phyloP scores from a whole-genome alignment of 2,113 vertebrate genomes.

The Mola mola region DNA sequence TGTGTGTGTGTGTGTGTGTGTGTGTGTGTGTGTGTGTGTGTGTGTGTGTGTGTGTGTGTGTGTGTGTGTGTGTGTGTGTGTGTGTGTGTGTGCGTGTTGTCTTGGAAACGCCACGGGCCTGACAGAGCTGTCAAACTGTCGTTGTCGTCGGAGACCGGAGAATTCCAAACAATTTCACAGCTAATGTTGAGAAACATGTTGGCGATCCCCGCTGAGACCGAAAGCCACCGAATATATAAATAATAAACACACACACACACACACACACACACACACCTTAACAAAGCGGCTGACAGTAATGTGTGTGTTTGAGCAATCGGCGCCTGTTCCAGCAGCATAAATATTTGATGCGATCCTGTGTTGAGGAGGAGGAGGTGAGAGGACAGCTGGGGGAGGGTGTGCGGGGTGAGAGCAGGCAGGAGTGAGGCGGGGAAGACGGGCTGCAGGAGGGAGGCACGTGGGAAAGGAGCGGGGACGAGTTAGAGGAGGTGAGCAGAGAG shows the following conservation, averaged over 20 bases:
- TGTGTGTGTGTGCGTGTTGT: slow-evolving; percentile 31
- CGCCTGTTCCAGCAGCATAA: slow-evolving; percentile 57
- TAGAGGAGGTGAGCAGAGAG: too few relatives aligned
- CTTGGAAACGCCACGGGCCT: slow-evolving; percentile 47
- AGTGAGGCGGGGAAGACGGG: background rate
- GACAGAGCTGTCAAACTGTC: slow-evolving; percentile 74
- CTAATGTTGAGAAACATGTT: slow-evolving; percentile 74
- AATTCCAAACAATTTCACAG: slow-evolving; percentile 74
- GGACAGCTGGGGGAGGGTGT: slow-evolving; percentile 5
- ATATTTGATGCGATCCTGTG: slow-evolving; percentile 67
- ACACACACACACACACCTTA: slow-evolving; percentile 47
- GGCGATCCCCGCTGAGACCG: slow-evolving; percentile 63
- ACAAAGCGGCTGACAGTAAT: slow-evolving; percentile 71
- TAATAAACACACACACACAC: slow-evolving; percentile 62
- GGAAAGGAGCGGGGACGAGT: background rate
- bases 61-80: slow-evolving; percentile 5
- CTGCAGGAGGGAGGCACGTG: background rate
- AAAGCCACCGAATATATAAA: slow-evolving; percentile 65
- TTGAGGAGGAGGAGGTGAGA: slow-evolving; percentile 35
- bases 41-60: background rate
- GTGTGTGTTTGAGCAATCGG: slow-evolving; percentile 65
- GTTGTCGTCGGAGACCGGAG: slow-evolving; percentile 41
- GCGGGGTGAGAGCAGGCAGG: background rate
- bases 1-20: slow-evolving; percentile 2
- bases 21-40: background rate